A percentile compares a stretch with the other conserved stretches of the same genome.
phyloP scores from a whole-genome alignment of 2,797 vertebrate species.

The Ciconia nigra region DNA sequence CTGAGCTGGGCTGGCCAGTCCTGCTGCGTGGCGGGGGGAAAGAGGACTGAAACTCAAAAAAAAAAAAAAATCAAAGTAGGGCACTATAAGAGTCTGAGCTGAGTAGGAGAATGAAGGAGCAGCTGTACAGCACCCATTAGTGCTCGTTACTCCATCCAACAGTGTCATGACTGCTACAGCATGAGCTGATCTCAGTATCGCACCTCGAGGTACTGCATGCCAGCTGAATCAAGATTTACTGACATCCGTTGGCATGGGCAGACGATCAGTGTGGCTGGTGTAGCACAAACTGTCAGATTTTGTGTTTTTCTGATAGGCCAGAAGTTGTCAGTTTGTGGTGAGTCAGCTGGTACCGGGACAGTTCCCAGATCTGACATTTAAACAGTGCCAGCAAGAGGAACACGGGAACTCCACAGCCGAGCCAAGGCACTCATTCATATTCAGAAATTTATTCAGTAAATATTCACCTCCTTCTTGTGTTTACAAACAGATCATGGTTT shows the following conservation, averaged over 20 bases:
- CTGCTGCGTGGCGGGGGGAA: background rate
- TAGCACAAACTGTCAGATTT: background rate
- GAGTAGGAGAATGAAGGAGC: background rate
- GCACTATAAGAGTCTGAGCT: background rate
- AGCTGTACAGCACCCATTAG: background rate
- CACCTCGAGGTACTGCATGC: background rate
- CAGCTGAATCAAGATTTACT: background rate
- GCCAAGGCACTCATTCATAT: background rate
- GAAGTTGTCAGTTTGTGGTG: conserved; percentile 26
- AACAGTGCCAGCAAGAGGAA: background rate
- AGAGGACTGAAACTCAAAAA: background rate
- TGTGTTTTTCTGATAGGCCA: conserved; percentile 29
- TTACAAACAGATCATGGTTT: conserved; percentile 28
- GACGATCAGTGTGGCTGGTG: background rate
- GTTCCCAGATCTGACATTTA: conserved; percentile 57
- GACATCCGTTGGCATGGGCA: background rate
- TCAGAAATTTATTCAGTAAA: background rate
- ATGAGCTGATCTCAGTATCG: background rate
- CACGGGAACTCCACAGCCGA: background rate
- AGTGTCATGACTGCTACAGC: background rate
- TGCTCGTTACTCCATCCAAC: background rate
- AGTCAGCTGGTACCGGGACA: conserved; percentile 1
- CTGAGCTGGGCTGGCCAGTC: background rate
- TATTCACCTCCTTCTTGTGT: background rate
- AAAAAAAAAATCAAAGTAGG: background rate